Conservation (phyloP, 2,113 vertebrate genomes). For the Chinchilla lanigera region DNA sequence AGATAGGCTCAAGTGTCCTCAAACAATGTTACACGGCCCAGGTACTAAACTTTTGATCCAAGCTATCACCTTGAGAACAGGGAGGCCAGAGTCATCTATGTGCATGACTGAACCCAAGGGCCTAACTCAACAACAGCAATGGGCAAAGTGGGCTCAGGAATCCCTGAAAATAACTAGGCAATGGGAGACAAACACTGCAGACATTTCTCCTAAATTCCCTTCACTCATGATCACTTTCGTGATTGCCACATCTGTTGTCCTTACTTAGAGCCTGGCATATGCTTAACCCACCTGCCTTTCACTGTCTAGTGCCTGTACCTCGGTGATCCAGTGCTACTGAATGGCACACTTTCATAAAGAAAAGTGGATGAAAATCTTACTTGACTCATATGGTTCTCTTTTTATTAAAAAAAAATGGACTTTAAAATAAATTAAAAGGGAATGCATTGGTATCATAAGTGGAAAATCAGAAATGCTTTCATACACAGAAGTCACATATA, state of each 20-base stretch:
- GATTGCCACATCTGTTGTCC: background rate
- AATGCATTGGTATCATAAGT: background rate
- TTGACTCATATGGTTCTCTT: background rate
- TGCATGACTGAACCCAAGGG: background rate
- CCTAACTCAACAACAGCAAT: background rate
- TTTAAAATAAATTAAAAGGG: background rate
- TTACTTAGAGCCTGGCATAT: background rate
- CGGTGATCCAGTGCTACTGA: background rate
- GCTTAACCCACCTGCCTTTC: background rate
- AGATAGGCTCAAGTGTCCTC: constrained; percentile 55
- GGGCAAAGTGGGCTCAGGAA: background rate
- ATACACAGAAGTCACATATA: background rate
- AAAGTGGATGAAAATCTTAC: background rate
- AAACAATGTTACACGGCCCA: background rate
- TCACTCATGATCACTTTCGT: background rate
- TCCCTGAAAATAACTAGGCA: background rate
- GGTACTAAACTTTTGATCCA: constrained; percentile 40
- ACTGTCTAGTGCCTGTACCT: background rate
- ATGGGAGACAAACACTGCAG: background rate
- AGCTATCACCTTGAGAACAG: background rate
- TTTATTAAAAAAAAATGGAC: background rate
- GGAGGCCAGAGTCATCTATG: background rate
- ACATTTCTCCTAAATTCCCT: background rate
- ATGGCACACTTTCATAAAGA: background rate
- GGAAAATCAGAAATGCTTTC: background rate